Evolutionary conservation across 2,888 invertebrate genomes (phyloP).

Genomic region (Neoitamus cyanurus): DNA sequence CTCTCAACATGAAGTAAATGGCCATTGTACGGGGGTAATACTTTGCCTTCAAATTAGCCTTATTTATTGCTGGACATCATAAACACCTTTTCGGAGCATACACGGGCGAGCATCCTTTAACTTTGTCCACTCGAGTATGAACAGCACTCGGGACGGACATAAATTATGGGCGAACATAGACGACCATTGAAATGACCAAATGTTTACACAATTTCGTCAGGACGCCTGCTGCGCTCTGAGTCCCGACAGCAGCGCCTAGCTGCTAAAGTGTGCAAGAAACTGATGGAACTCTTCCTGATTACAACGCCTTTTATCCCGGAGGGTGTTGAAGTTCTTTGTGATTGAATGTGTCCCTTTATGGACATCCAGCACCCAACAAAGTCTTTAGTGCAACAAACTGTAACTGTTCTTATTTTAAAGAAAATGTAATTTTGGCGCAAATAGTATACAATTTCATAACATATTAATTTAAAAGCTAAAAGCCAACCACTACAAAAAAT

Average conservation of each 20-base stretch:
- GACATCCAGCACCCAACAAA: not conserved
- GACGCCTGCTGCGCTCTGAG: conserved; percentile 19
- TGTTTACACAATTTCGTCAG: conserved; percentile 51
- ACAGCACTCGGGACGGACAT: conserved; percentile 41
- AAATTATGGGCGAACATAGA: conserved; percentile 52
- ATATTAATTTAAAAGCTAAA: too few relatives aligned
- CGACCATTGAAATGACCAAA: conserved; percentile 52
- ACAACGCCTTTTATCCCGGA: conserved; percentile 17
- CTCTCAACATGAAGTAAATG: conserved; percentile 37
- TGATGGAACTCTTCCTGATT: conserved; percentile 9
- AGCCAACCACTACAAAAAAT: too few relatives aligned
- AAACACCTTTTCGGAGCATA: conserved; percentile 50
- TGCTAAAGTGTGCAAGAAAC: not conserved
- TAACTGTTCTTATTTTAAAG: not conserved
- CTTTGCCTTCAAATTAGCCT: conserved; percentile 49
- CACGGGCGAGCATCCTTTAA: conserved; percentile 43
- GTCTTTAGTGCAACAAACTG: not conserved
- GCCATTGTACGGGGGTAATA: conserved; percentile 41
- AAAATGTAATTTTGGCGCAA: not conserved
- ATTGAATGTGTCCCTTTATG: not conserved
- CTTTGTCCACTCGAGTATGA: conserved; percentile 48
- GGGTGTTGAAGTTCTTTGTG: not conserved
- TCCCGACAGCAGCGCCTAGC: not conserved
- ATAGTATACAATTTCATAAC: too few relatives aligned
- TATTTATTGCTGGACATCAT: conserved; percentile 50